These are phyloP conservation scores for Latrodectus elegans DNA, from an alignment of 2,888 invertebrate genomes.

Conservation along the genomic window DNA sequence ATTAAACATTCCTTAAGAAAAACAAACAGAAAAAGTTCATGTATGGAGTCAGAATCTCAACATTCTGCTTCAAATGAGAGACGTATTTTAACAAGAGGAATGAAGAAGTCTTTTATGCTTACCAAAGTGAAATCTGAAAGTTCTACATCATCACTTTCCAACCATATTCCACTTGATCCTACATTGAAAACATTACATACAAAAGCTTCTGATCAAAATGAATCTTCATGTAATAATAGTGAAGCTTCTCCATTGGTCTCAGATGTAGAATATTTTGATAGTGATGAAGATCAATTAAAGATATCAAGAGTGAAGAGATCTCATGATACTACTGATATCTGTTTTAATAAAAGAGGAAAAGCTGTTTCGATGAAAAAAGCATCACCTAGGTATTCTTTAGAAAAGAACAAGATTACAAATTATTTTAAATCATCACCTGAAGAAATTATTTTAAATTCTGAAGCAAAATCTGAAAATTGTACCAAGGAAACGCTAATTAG, in stretches of 20 bases:
- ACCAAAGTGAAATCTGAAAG: neutral
- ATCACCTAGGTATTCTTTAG: neutral
- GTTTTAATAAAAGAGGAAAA: neutral
- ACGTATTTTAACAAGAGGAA: neutral
- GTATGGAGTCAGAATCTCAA: neutral
- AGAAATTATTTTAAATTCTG: neutral
- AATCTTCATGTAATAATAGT: constrained; percentile 1
- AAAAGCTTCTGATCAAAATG: neutral
- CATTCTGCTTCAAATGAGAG: neutral
- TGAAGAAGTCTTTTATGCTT: neutral
- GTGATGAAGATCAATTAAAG: neutral
- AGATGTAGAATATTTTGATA: neutral
- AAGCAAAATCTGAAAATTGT: neutral
- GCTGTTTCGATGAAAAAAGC: neutral
- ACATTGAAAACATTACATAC: neutral
- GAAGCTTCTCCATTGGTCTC: neutral
- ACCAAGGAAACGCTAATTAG: neutral
- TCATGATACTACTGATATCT: neutral
- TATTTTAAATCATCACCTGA: neutral
- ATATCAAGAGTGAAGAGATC: neutral
- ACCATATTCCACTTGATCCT: neutral
- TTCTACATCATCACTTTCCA: neutral
- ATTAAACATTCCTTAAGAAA: neutral
- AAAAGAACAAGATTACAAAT: neutral
- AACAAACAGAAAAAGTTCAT: neutral